Conservation (phyloP, 1,140 invertebrate genomes). For the Leptopilina boulardi region DNA sequence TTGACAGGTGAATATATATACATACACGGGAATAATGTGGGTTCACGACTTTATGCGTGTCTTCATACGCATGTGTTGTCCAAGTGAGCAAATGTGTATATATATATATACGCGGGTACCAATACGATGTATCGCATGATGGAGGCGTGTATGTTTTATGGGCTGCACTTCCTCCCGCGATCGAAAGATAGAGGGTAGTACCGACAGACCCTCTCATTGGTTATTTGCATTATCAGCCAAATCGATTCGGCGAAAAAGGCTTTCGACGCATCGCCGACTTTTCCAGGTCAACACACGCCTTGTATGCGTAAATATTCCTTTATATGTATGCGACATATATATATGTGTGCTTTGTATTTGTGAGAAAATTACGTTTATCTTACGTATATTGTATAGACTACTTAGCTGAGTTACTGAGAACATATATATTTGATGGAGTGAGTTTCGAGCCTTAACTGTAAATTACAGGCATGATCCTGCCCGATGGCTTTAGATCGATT, state of each 20-base stretch:
- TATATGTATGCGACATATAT: neutral
- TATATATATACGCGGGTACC: constrained; percentile 30
- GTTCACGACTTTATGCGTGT: constrained; percentile 21
- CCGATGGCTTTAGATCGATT: constrained; percentile 16
- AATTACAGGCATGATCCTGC: constrained; percentile 12
- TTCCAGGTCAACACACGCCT: constrained; percentile 39
- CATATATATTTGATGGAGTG: neutral
- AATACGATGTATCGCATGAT: constrained; percentile 43
- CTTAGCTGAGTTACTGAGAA: neutral
- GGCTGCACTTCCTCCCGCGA: constrained; percentile 55
- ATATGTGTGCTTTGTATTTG: neutral
- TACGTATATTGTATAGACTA: neutral
- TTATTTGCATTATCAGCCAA: constrained; percentile 56
- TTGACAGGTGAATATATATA: constrained; percentile 26
- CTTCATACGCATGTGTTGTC: constrained; percentile 11
- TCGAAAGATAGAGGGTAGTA: constrained; percentile 52
- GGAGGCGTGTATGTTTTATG: constrained; percentile 62
- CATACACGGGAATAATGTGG: neutral
- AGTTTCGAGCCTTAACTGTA: neutral
- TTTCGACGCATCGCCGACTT: constrained; percentile 20
- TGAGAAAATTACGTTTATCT: neutral
- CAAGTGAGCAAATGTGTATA: constrained; percentile 1
- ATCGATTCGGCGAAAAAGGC: constrained; percentile 57
- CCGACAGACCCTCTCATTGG: constrained; percentile 46
- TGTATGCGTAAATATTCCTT: neutral